phyloP scores from a whole-genome alignment of 92 coral and sea anemone genomes.

The Zoanthus sociatus region DNA sequence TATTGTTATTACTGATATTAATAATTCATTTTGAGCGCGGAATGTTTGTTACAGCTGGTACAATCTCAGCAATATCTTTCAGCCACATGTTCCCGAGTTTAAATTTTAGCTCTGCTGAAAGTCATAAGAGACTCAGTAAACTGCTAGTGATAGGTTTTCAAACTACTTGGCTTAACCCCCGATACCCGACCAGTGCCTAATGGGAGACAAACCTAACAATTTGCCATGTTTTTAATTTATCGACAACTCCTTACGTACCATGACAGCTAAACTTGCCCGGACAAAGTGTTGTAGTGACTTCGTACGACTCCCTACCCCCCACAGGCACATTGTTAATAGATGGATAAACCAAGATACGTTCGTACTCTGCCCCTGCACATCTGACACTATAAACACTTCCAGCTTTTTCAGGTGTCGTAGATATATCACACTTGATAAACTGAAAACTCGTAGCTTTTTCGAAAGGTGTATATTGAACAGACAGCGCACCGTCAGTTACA shows the following conservation, averaged over 20 bases:
- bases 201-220: no score
- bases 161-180: no score
- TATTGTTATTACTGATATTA: no score
- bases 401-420: background rate
- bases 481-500: conserved; percentile 11
- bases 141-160: no score
- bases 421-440: conserved; percentile 52
- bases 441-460: conserved; percentile 23
- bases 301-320: conserved; percentile 55
- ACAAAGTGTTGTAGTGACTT: conserved; percentile 63
- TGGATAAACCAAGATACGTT: conserved; percentile 58
- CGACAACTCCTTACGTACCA: conserved; percentile 33
- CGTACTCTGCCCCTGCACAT: conserved; percentile 58
- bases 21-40: no score
- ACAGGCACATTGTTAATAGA: conserved; percentile 66
- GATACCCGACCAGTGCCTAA: no score
- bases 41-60: no score
- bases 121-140: no score
- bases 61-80: no score
- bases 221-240: no score
- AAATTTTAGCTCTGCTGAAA: no score
- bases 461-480: conserved; percentile 64
- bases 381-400: conserved; percentile 45
- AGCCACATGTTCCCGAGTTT: no score
- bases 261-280: conserved; percentile 65